These are phyloP conservation scores for Tauraco hartlaubi DNA, from an alignment of 2,797 vertebrate genomes.

Conservation along the genomic window DNA sequence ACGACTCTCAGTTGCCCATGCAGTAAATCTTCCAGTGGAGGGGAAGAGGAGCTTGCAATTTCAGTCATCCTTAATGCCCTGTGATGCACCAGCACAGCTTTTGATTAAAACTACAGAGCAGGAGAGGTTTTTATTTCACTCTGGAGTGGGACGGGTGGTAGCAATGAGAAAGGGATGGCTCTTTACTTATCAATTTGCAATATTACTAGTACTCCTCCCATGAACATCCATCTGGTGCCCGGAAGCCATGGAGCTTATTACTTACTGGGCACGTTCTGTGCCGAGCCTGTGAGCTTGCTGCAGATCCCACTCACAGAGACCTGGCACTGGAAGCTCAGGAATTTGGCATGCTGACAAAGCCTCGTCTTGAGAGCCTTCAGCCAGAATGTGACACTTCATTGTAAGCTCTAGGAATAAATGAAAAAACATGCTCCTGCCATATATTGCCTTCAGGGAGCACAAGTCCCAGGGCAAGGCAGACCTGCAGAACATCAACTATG, in stretches of 20 bases:
- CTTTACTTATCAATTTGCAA: not conserved
- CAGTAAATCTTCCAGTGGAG: not conserved
- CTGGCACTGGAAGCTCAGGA: not conserved
- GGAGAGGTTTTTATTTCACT: not conserved
- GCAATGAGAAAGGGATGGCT: not conserved
- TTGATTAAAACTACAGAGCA: not conserved
- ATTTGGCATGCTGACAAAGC: not conserved
- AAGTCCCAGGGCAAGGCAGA: not conserved
- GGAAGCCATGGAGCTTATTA: not conserved
- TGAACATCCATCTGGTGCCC: not conserved
- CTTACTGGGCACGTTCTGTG: accelerated
- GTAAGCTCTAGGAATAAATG: not conserved
- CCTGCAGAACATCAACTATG: not conserved
- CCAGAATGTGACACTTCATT: not conserved
- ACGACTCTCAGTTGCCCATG: not conserved
- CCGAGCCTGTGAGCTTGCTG: not conserved
- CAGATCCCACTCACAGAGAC: not conserved
- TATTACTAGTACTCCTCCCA: not conserved
- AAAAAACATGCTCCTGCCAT: not conserved
- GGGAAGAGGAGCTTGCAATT: not conserved
- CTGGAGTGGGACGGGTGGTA: not conserved
- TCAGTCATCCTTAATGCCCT: not conserved
- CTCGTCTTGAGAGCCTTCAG: not conserved
- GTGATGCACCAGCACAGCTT: not conserved
- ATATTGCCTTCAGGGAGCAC: not conserved